These are phyloP conservation scores for Atethmia centrago DNA, from an alignment of 2,888 invertebrate genomes.

Conservation along the genomic window DNA sequence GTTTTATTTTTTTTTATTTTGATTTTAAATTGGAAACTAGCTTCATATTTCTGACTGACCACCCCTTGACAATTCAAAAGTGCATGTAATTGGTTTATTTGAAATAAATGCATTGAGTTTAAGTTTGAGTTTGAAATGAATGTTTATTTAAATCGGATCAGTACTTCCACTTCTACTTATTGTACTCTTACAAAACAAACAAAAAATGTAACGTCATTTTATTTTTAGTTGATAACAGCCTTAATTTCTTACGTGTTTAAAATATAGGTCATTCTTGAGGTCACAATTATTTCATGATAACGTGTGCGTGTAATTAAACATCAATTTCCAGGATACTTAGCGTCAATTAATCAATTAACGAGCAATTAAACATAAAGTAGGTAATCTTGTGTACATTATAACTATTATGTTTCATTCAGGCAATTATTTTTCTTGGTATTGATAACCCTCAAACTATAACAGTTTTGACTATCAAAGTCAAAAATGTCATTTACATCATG, in stretches of 20 bases:
- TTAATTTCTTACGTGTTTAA: neutral
- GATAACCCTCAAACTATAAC: no score
- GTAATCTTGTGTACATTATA: neutral
- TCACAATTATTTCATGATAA: neutral
- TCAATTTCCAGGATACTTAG: constrained; percentile 4
- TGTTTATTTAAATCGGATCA: no score
- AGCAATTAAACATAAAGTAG: neutral
- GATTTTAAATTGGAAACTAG: no score
- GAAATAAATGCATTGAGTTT: no score
- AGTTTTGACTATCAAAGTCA: neutral
- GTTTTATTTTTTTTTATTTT: no score
- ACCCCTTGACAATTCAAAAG: no score
- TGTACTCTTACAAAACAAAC: no score
- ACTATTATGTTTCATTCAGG: neutral
- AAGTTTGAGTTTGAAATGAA: no score
- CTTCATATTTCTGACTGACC: no score
- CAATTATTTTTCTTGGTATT: neutral
- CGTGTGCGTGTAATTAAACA: neutral
- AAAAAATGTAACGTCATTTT: neutral
- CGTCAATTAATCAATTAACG: constrained; percentile 9
- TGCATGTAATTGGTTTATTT: no score
- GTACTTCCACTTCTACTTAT: no score
- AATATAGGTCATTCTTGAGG: neutral
- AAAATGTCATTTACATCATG: neutral
- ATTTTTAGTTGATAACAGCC: neutral